A percentile compares a stretch with the other conserved stretches of the same genome.
These are phyloP conservation scores for Orgyia antiqua DNA, from an alignment of 2,888 invertebrate species.

Conservation along the genomic window DNA sequence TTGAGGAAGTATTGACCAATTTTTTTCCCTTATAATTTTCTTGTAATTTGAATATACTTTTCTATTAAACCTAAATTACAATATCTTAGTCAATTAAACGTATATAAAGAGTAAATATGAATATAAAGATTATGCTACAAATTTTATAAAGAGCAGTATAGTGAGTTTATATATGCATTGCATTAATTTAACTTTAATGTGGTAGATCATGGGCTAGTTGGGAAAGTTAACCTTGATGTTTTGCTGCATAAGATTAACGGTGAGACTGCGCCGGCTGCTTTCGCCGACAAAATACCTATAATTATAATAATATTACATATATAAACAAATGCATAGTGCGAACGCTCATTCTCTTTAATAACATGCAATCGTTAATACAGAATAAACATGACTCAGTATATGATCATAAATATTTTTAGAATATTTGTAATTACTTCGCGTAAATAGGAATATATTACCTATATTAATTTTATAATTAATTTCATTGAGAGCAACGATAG, in stretches of 20 bases:
- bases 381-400: conserved; percentile 43
- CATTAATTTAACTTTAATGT: too few species aligned
- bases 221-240: conserved; percentile 69
- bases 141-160: too few species aligned
- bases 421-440: conserved; percentile 28
- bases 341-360: conserved; percentile 21
- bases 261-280: conserved; percentile 47
- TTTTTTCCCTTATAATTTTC: too few species aligned
- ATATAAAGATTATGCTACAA: too few species aligned
- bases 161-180: too few species aligned
- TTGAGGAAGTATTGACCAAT: too few species aligned
- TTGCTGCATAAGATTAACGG: conserved; percentile 52
- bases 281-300: conserved; percentile 44
- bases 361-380: conserved; percentile 30
- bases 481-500: too few species aligned
- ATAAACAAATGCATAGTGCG: conserved; percentile 13
- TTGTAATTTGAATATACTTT: too few species aligned
- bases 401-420: conserved; percentile 64
- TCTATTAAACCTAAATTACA: too few species aligned
- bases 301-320: conserved; percentile 16
- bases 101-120: too few species aligned
- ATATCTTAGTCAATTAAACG: too few species aligned
- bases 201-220: conserved; percentile 36
- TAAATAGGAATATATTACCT: conserved; percentile 7
- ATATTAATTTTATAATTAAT: conserved; percentile 15